Evolutionary conservation across 1,140 invertebrate species (phyloP), one percentile per base, ranked within the genome.

Genomic region (Caenorhabditis briggsae): DNA sequence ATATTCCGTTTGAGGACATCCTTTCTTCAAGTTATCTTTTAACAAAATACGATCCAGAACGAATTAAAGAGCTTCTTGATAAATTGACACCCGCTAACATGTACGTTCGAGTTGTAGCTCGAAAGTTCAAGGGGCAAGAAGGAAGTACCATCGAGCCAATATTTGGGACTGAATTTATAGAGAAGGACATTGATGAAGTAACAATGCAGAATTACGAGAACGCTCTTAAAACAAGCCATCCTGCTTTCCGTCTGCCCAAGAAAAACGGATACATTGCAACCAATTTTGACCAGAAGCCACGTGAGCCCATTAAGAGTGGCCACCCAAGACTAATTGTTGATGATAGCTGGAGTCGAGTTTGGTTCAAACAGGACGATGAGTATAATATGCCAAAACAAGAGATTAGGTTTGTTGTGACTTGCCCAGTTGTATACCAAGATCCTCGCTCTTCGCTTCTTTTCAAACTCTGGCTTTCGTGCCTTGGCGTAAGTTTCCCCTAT

Each of bases 331-430:
- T 97, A 86, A 94, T 97, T 74, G 94, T 95, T 92, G 96, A 98
- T 90, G 95, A 95, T 9, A 93, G 95, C 0, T 93, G 96, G 59
- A 94, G 95, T 87, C 93, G 96, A 88, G 93, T 97, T 0, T 99
- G 97, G 97, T 97, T 95, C 93, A 97, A 97, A 92, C 96, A 97
- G 93, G 97, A 99, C 93, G 95, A 96, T 90, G 96, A 96, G 93
- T 98, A 96, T 93, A 93, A 95, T 9, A 93, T 98, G 78, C 97
- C 97, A 0, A 98, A 97, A 93, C 95, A 95, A 2, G 95, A 95
- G 91, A 93, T 96, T 87, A 95, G 94, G 64, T 94, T 97, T 12
- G 41, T 46, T 93, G 33, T 86, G 23, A 55, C 70, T 7, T 59
- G 61, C n/a, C 96, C 97, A 0, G 92, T 97, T 64, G 95, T 96